These are phyloP conservation scores for Periplaneta americana DNA, from an alignment of 1,140 invertebrate genomes.

Conservation along the genomic window DNA sequence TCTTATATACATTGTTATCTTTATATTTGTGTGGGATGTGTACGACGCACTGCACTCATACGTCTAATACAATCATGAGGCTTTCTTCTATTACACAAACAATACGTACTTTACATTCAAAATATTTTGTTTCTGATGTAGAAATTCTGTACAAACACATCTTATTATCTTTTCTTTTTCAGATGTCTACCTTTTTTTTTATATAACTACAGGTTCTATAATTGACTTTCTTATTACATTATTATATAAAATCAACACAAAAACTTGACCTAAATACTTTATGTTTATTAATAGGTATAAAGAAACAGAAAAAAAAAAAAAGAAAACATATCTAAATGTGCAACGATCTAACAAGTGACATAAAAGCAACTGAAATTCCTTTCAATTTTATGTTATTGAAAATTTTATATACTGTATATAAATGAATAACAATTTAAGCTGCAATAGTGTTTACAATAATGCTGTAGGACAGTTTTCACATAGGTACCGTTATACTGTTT, in stretches of 20 bases:
- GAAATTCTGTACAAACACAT: background rate
- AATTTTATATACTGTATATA: background rate
- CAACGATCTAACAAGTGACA: background rate
- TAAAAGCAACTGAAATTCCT: background rate
- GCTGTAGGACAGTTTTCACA: background rate
- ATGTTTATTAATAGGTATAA: background rate
- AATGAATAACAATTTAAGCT: background rate
- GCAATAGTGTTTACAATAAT: background rate
- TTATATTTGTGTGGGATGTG: background rate
- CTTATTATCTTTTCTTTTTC: too few relatives aligned
- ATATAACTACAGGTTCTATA: background rate
- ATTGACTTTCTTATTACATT: background rate
- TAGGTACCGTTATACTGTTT: background rate
- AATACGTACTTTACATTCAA: background rate
- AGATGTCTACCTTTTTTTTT: background rate
- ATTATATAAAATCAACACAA: background rate
- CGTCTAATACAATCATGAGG: background rate
- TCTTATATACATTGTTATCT: background rate
- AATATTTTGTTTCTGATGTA: background rate
- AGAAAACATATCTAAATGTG: background rate
- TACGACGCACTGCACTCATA: background rate
- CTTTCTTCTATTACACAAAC: background rate
- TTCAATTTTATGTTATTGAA: background rate
- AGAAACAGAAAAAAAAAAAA: background rate
- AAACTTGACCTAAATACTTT: background rate